Percentiles rank a stretch among this genome's conserved stretches.
Conservation (phyloP, 2,797 vertebrate genomes). For the Epinephelus coioides region DNA sequence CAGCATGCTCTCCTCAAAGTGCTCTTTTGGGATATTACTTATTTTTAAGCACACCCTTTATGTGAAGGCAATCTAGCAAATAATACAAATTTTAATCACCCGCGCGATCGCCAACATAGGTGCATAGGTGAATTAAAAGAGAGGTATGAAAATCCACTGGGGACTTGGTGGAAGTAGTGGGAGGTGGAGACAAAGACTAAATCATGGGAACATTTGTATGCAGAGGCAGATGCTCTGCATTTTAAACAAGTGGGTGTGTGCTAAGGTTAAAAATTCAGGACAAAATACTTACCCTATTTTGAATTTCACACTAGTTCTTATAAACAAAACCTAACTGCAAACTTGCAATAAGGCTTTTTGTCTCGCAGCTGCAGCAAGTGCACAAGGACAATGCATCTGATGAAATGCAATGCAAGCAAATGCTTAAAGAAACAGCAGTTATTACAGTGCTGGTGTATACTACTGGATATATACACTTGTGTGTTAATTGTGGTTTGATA, state of each 20-base stretch:
- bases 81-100: slow-evolving; percentile 62
- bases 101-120: slow-evolving; percentile 12
- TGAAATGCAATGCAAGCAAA: slow-evolving; percentile 38
- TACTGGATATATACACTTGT: neutral
- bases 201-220: slow-evolving; percentile 56
- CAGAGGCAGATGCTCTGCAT: slow-evolving; percentile 65
- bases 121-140: slow-evolving; percentile 56
- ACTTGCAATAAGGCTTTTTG: slow-evolving; percentile 22
- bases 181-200: slow-evolving; percentile 54
- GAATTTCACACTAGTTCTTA: slow-evolving; percentile 23
- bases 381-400: slow-evolving; percentile 12
- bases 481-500: neutral
- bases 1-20: slow-evolving; percentile 52
- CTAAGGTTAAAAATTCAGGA: slow-evolving; percentile 64
- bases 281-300: slow-evolving; percentile 38
- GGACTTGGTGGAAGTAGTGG: slow-evolving; percentile 43
- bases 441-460: neutral
- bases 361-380: slow-evolving; percentile 7
- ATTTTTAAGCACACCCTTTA: slow-evolving; percentile 54
- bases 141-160: slow-evolving; percentile 39
- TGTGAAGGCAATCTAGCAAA: slow-evolving; percentile 60
- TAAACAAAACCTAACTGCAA: slow-evolving; percentile 30
- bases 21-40: slow-evolving; percentile 51
- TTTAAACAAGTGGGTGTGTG: slow-evolving; percentile 58
- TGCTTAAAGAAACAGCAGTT: slow-evolving; percentile 7